Conservation (phyloP, 2,888 invertebrate species). For the Iphiclides podalirius region DNA sequence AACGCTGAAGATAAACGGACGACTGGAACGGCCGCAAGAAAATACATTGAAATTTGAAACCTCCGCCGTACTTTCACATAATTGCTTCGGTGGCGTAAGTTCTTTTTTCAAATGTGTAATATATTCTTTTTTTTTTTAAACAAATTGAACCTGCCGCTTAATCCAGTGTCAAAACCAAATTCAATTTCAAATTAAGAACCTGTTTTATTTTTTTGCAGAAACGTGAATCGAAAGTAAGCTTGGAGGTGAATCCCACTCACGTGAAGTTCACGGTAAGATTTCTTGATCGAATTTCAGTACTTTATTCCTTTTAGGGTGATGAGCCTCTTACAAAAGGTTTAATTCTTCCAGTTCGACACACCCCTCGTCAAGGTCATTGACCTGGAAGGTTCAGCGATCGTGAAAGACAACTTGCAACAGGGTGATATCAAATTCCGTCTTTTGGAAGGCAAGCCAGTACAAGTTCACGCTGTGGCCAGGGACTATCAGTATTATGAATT, state of each 20-base stretch:
- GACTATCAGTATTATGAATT: conserved; percentile 80
- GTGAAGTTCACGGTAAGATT: conserved; percentile 60
- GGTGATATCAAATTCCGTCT: conserved; percentile 70
- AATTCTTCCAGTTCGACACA: conserved; percentile 52
- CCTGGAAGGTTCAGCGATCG: conserved; percentile 62
- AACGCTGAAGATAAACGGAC: conserved; percentile 48
- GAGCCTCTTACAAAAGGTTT: too few relatives aligned
- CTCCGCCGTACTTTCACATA: conserved; percentile 49
- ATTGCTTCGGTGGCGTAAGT: conserved; percentile 60
- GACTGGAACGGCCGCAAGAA: conserved; percentile 43
- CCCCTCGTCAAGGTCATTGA: conserved; percentile 78
- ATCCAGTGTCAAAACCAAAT: too few relatives aligned
- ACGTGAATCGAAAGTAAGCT: conserved; percentile 56
- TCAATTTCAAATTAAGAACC: too few relatives aligned
- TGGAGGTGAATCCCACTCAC: conserved; percentile 58
- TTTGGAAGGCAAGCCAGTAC: conserved; percentile 73
- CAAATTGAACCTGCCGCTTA: too few relatives aligned
- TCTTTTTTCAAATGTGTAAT: too few relatives aligned
- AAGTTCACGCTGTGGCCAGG: conserved; percentile 70
- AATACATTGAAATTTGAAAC: conserved; percentile 57
- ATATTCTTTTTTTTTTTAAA: conserved; percentile 1
- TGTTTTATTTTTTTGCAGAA: conserved; percentile 47
- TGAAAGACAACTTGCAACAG: conserved; percentile 74
- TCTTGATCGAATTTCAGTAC: not conserved
- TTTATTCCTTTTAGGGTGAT: too few relatives aligned